Evolutionary conservation across 1,140 invertebrate species (phyloP).

Genomic region (Halictus rubicundus): DNA sequence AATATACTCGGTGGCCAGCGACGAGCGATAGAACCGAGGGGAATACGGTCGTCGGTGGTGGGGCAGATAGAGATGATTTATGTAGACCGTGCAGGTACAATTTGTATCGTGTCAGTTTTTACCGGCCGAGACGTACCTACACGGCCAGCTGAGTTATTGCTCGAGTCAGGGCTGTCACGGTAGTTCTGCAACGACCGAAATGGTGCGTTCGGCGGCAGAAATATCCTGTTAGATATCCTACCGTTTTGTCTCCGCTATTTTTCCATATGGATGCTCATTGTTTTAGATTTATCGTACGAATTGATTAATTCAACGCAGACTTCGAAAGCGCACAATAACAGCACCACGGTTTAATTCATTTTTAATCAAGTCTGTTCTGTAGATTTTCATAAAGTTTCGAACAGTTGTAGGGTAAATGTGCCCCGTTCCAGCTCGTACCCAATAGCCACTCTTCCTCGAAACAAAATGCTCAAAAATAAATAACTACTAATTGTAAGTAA

Average conservation of each 20-base stretch:
- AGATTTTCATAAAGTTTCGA: no score
- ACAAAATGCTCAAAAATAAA: no score
- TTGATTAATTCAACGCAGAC: no score
- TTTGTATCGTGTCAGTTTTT: conserved; percentile 78
- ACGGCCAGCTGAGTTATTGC: conserved; percentile 71
- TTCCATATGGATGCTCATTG: neutral
- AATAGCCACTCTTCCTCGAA: no score
- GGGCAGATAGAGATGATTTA: conserved; percentile 72
- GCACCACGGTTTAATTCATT: no score
- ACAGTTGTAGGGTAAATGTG: no score
- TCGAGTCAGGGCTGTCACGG: conserved; percentile 53
- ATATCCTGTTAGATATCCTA: neutral
- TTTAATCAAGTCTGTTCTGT: no score
- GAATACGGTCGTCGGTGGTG: conserved; percentile 18
- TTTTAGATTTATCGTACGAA: neutral
- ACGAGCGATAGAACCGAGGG: neutral
- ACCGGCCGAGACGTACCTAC: conserved; percentile 50
- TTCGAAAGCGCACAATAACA: no score
- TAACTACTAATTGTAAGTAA: no score
- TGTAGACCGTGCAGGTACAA: conserved; percentile 73
- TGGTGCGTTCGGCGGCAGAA: conserved; percentile 26
- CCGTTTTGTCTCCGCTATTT: neutral
- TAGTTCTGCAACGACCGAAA: conserved; percentile 39
- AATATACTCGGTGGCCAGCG: neutral
- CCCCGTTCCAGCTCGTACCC: no score